These are phyloP conservation scores for Heliconius aoede DNA, from an alignment of 2,888 invertebrate species.

Conservation along the genomic window DNA sequence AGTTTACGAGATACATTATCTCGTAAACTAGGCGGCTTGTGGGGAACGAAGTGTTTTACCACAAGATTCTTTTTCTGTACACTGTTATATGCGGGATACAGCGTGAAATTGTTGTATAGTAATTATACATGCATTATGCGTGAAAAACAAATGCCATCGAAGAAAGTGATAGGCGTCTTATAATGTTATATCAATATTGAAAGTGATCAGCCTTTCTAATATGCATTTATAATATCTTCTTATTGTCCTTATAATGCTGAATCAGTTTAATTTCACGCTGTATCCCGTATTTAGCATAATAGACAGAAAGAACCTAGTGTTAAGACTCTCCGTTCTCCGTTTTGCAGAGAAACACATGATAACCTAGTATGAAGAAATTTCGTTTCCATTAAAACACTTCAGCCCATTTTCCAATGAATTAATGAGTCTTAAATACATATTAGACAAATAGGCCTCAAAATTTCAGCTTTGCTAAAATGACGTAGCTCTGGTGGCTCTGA, in stretches of 20 bases:
- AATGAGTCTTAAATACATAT: too few relatives aligned
- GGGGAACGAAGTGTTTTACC: neutral
- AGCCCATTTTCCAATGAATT: too few relatives aligned
- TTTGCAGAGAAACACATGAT: too few relatives aligned
- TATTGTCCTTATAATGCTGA: neutral
- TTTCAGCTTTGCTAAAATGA: too few relatives aligned
- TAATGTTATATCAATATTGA: neutral
- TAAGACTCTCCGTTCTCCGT: neutral
- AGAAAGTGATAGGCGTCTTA: neutral
- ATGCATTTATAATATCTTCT: too few relatives aligned
- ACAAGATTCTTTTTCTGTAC: neutral
- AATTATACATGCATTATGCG: neutral
- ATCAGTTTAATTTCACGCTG: neutral
- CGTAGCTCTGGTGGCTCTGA: too few relatives aligned
- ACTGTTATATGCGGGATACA: neutral
- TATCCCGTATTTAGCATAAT: neutral
- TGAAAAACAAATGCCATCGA: neutral
- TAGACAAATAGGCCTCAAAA: too few relatives aligned
- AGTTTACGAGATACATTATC: neutral
- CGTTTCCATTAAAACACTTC: too few relatives aligned
- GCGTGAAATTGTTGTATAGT: neutral
- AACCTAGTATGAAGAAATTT: too few relatives aligned
- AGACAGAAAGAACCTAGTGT: neutral
- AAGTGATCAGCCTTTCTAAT: neutral
- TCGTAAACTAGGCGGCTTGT: neutral